A percentile compares a stretch with the other conserved stretches of the same genome.
These are phyloP conservation scores for Imbricaverruca yamaguchii DNA, from an alignment of 2,888 invertebrate species.

Conservation along the genomic window DNA sequence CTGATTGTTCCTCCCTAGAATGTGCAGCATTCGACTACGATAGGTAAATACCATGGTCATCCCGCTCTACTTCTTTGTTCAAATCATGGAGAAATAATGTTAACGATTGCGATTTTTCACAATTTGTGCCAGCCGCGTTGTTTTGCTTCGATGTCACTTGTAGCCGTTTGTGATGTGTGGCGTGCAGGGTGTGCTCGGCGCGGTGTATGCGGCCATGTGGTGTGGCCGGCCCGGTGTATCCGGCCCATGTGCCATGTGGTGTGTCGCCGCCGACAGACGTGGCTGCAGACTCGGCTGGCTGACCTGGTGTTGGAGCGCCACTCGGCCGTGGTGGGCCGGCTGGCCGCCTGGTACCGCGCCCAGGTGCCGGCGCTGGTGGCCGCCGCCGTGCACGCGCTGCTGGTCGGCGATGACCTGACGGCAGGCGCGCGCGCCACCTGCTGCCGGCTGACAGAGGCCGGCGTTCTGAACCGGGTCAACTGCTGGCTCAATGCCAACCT, in stretches of 20 bases:
- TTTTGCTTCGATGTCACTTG: no score
- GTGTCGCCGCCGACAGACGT: neutral
- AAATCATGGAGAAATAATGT: no score
- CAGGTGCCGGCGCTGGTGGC: neutral
- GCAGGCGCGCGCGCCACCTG: neutral
- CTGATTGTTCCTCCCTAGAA: no score
- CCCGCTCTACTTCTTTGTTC: no score
- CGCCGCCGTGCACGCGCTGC: neutral
- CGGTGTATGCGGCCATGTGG: no score
- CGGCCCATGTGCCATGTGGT: no score
- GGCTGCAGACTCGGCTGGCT: neutral
- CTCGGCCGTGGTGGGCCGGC: neutral
- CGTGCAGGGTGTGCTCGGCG: no score
- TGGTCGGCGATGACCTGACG: neutral
- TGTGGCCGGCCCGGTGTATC: no score
- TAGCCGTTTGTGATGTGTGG: no score
- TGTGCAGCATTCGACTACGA: no score
- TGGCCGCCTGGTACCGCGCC: neutral
- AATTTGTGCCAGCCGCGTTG: neutral
- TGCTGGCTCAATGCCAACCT: constrained; percentile 1
- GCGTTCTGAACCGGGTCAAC: neutral
- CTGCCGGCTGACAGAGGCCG: neutral
- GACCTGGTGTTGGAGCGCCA: neutral
- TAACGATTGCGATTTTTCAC: neutral
- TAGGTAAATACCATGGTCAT: no score